phyloP scores from a whole-genome alignment of 2,888 invertebrate genomes.

The Labia minor region DNA sequence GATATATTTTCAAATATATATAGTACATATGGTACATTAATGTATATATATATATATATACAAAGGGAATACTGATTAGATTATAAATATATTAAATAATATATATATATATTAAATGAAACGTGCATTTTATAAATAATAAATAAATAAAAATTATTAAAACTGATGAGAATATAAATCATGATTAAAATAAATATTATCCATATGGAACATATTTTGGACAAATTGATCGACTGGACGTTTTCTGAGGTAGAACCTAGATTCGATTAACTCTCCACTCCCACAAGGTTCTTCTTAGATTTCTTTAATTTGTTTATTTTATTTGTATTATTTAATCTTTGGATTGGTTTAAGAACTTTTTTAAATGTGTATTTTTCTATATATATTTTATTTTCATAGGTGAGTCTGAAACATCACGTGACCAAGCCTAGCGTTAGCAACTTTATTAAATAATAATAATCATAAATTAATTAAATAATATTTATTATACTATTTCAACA shows the following conservation, averaged over 20 bases:
- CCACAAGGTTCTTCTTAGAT: too few relatives aligned
- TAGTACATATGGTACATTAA: not conserved
- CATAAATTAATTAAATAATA: not conserved
- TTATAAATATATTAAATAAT: not conserved
- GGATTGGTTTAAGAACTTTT: slow-evolving; percentile 2
- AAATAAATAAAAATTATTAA: not conserved
- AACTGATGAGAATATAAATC: not conserved
- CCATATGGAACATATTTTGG: too few relatives aligned
- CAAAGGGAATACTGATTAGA: not conserved
- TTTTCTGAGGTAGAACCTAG: too few relatives aligned
- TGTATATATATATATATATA: not conserved
- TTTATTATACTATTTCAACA: not conserved
- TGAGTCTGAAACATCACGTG: slow-evolving; percentile 4
- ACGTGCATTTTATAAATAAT: slow-evolving; percentile 4
- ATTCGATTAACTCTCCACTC: too few relatives aligned
- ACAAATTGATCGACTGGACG: too few relatives aligned
- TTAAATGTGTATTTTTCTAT: not conserved
- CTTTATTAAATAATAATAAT: not conserved
- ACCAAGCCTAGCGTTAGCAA: slow-evolving; percentile 13
- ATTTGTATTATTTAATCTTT: not conserved
- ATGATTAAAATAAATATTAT: not conserved
- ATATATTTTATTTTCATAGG: not conserved
- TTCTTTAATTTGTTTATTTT: not conserved
- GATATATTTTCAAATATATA: not conserved
- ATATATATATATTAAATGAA: not conserved